phyloP scores from a whole-genome alignment of 2,113 vertebrate genomes.

The Mus spicilegus region DNA sequence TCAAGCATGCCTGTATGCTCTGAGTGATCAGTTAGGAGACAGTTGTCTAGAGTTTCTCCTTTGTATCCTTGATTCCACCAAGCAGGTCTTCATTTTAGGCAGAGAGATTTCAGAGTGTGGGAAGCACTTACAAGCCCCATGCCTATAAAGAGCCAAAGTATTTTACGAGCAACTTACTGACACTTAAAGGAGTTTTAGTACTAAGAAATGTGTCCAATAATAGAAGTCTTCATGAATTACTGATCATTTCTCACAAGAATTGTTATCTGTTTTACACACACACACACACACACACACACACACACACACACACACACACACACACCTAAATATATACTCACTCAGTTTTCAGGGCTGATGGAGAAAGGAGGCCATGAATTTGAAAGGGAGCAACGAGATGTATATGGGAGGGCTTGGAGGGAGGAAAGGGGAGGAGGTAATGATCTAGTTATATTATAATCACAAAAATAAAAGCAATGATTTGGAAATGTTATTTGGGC shows the following conservation, averaged over 20 bases:
- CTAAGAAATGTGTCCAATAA: not conserved
- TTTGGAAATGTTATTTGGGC: not conserved
- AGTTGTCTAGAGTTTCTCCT: not conserved
- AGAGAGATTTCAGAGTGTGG: not conserved
- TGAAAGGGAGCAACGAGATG: not conserved
- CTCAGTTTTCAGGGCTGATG: not conserved
- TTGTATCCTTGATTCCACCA: not conserved
- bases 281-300: too few relatives aligned
- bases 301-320: not conserved
- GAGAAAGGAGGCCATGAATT: not conserved
- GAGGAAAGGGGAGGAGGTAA: not conserved
- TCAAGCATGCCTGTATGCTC: not conserved
- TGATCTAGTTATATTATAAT: not conserved
- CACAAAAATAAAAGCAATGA: not conserved
- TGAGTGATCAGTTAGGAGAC: not conserved
- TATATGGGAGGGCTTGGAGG: not conserved
- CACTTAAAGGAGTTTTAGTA: not conserved
- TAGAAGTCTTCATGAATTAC: not conserved
- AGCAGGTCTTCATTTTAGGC: not conserved
- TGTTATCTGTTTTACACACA: not conserved
- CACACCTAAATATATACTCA: not conserved
- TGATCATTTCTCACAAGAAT: not conserved
- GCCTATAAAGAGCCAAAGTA: not conserved
- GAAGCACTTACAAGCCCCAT: not conserved
- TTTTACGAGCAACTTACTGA: not conserved